These are phyloP conservation scores for Patella caerulea DNA, from an alignment of 2,888 invertebrate species.

Conservation along the genomic window DNA sequence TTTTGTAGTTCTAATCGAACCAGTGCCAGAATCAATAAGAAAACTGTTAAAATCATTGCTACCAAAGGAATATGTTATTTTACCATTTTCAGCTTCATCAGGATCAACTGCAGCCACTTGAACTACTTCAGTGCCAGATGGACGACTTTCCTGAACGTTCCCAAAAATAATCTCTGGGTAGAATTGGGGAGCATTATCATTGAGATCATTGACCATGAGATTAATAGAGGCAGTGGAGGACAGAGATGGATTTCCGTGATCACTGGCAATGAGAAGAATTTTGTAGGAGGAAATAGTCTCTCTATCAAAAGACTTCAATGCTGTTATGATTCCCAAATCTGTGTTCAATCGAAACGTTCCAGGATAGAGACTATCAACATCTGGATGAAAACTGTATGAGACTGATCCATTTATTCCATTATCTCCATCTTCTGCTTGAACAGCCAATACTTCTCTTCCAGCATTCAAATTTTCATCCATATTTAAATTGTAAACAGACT, in stretches of 20 bases:
- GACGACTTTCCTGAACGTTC: constrained; percentile 78
- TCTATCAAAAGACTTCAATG: constrained; percentile 82
- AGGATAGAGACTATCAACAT: constrained; percentile 87
- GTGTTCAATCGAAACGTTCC: constrained; percentile 91
- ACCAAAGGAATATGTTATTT: constrained; percentile 74
- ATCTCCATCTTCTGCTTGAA: constrained; percentile 88
- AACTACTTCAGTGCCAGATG: constrained; percentile 78
- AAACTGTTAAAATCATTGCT: constrained; percentile 78
- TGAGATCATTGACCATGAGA: constrained; percentile 86
- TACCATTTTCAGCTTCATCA: constrained; percentile 91
- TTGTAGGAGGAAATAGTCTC: constrained; percentile 79
- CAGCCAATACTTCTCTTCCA: constrained; percentile 74
- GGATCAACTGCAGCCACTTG: constrained; percentile 87
- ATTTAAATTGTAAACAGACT: constrained; percentile 39
- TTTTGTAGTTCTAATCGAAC: constrained; percentile 83
- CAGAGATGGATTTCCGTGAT: constrained; percentile 89
- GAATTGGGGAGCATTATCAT: constrained; percentile 93
- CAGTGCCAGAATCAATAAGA: constrained; percentile 82
- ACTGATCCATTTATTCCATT: constrained; percentile 85
- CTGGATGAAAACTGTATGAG: constrained; percentile 79
- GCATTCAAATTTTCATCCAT: constrained; percentile 51
- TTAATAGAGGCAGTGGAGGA: constrained; percentile 90
- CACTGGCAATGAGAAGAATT: constrained; percentile 88
- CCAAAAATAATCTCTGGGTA: constrained; percentile 91
- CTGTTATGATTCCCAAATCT: constrained; percentile 89